These are phyloP conservation scores for Eilema griseolum DNA, from an alignment of 2,888 invertebrate species.

Conservation along the genomic window DNA sequence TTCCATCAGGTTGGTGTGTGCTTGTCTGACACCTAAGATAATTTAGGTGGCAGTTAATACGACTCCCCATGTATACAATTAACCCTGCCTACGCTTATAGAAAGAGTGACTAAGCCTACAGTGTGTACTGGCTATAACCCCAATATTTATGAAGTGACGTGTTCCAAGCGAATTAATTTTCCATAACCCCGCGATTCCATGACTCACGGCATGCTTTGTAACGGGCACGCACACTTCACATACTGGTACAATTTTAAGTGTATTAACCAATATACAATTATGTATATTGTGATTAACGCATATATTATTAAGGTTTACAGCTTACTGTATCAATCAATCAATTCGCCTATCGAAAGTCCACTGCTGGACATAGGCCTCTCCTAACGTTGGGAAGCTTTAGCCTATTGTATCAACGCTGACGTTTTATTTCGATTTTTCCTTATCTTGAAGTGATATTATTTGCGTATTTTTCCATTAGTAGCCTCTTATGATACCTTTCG, in stretches of 20 bases:
- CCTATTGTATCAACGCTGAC: too few species aligned
- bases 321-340: too few species aligned
- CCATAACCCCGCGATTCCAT: conserved; percentile 3
- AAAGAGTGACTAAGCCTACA: conserved; percentile 5
- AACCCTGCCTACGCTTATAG: background rate
- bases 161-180: conserved; percentile 25
- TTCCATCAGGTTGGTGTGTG: too few species aligned
- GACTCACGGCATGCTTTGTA: conserved; percentile 20
- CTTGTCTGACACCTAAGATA: too few species aligned
- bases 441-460: too few species aligned
- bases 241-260: conserved; percentile 1
- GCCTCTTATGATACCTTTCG: too few species aligned
- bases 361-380: too few species aligned
- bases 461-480: too few species aligned
- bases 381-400: too few species aligned
- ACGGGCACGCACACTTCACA: conserved; percentile 9
- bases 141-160: conserved; percentile 21
- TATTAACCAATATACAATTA: conserved; percentile 5
- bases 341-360: too few species aligned
- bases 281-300: background rate
- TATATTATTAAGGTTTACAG: background rate
- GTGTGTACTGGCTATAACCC: background rate
- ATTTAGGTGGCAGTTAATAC: too few species aligned
- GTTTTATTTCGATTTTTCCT: too few species aligned
- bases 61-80: background rate